phyloP scores from a whole-genome alignment of 2,113 vertebrate genomes.

The Myotis davidii region DNA sequence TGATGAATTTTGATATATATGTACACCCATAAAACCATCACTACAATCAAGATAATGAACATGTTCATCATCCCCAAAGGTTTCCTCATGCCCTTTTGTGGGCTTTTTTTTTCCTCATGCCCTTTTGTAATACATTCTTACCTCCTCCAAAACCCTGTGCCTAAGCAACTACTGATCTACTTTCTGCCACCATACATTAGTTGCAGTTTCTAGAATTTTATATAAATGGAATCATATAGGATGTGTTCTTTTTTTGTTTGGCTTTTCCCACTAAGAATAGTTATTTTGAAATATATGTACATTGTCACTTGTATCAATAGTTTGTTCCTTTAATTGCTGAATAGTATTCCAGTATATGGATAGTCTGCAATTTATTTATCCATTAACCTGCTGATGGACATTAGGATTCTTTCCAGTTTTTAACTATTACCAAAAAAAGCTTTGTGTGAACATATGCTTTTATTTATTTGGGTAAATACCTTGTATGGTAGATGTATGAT shows the following conservation, averaged over 20 bases:
- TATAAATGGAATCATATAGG: neutral
- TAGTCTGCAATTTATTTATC: neutral
- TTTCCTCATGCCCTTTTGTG: neutral
- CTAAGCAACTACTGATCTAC: neutral
- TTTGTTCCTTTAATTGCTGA: neutral
- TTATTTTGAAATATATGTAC: neutral
- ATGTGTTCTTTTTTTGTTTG: neutral
- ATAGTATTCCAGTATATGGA: neutral
- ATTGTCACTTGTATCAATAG: neutral
- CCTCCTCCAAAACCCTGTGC: neutral
- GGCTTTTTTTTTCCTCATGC: neutral
- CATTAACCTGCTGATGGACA: neutral
- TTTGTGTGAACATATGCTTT: neutral
- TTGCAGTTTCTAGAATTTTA: neutral
- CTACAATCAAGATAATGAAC: neutral
- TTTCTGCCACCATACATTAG: neutral
- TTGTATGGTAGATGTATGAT: neutral
- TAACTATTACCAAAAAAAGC: neutral
- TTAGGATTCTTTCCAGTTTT: constrained; percentile 4
- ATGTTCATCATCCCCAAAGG: neutral
- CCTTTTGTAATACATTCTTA: neutral
- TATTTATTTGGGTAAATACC: neutral
- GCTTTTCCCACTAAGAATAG: neutral
- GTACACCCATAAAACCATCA: neutral
- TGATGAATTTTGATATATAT: neutral